phyloP scores from a whole-genome alignment of 1,140 invertebrate species.

The Drosophila auraria region DNA sequence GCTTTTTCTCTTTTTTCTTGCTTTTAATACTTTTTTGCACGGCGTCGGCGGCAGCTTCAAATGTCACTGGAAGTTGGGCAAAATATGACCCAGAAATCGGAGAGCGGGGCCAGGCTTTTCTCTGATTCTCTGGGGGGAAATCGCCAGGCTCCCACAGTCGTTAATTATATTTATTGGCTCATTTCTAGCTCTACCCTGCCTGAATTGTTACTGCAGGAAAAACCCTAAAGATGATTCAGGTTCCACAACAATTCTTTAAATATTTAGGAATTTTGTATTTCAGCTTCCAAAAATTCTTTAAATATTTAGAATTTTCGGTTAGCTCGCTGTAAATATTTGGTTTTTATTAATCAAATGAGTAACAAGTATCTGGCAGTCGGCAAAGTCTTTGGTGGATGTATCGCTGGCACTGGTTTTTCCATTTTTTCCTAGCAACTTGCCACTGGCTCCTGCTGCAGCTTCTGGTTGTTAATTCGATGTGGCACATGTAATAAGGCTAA shows the following conservation, averaged over 20 bases:
- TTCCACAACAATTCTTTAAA: too few relatives aligned
- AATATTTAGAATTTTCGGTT: too few relatives aligned
- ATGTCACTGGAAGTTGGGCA: slow-evolving; percentile 72
- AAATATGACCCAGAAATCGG: slow-evolving; percentile 78
- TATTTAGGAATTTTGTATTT: too few relatives aligned
- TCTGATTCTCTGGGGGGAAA: slow-evolving; percentile 51
- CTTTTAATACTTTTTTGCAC: slow-evolving; percentile 21
- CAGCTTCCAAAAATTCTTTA: too few relatives aligned
- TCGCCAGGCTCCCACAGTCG: slow-evolving; percentile 59
- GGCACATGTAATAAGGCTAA: slow-evolving; percentile 72
- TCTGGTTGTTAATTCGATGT: slow-evolving; percentile 68
- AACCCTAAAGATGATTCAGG: neutral
- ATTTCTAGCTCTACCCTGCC: neutral
- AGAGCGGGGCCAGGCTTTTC: slow-evolving; percentile 15
- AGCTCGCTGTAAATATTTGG: too few relatives aligned
- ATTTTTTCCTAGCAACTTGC: slow-evolving; percentile 19
- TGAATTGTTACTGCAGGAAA: neutral
- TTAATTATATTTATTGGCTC: slow-evolving; percentile 20
- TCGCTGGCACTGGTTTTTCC: slow-evolving; percentile 22
- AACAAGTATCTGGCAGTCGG: slow-evolving; percentile 3
- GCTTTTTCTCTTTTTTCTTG: slow-evolving; percentile 8
- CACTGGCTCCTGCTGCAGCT: slow-evolving; percentile 11
- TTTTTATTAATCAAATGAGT: slow-evolving; percentile 4
- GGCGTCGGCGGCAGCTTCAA: slow-evolving; percentile 67
- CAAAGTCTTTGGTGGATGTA: too few relatives aligned